phyloP scores from a whole-genome alignment of 2,797 vertebrate genomes.

The Syngnathus rostellatus region DNA sequence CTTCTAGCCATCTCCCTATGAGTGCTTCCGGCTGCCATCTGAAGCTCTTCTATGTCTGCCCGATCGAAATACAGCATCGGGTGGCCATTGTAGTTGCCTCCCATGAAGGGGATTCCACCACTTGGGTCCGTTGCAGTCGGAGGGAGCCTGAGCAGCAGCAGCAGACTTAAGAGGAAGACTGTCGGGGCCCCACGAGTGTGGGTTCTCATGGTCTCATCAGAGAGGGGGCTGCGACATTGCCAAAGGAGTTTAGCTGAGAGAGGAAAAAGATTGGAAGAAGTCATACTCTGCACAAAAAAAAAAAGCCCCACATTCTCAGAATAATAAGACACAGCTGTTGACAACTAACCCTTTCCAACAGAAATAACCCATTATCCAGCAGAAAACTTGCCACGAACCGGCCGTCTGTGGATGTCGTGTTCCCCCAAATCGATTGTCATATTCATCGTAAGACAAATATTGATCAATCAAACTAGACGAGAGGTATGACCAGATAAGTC shows the following conservation, averaged over 20 bases:
- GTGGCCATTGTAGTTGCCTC: conserved; percentile 88
- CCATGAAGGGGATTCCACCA: conserved; percentile 80
- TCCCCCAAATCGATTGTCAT: not conserved
- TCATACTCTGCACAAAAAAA: conserved; percentile 33
- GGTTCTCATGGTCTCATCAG: conserved; percentile 93
- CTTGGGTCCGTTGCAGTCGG: conserved; percentile 60
- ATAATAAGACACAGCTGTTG: conserved; percentile 69
- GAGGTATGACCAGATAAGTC: conserved; percentile 18
- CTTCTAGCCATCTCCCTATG: conserved; percentile 77
- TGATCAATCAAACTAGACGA: not conserved
- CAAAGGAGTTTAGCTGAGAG: conserved; percentile 64
- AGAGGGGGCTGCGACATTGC: conserved; percentile 77
- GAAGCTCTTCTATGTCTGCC: conserved; percentile 76
- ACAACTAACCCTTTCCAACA: conserved; percentile 46
- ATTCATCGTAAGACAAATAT: not conserved
- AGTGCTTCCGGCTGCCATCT: conserved; percentile 66
- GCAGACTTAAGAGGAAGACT: conserved; percentile 87
- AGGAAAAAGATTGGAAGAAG: conserved; percentile 39
- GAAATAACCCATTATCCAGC: conserved; percentile 10
- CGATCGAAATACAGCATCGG: conserved; percentile 92
- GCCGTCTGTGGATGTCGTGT: not conserved
- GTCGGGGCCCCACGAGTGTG: conserved; percentile 92
- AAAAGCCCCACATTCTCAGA: conserved; percentile 56
- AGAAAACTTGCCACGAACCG: not conserved
- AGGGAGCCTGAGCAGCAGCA: conserved; percentile 69